Evolutionary conservation across 1,140 invertebrate genomes (phyloP), one percentile per base, ranked within the genome.

Genomic region (Papilio dardanus): DNA sequence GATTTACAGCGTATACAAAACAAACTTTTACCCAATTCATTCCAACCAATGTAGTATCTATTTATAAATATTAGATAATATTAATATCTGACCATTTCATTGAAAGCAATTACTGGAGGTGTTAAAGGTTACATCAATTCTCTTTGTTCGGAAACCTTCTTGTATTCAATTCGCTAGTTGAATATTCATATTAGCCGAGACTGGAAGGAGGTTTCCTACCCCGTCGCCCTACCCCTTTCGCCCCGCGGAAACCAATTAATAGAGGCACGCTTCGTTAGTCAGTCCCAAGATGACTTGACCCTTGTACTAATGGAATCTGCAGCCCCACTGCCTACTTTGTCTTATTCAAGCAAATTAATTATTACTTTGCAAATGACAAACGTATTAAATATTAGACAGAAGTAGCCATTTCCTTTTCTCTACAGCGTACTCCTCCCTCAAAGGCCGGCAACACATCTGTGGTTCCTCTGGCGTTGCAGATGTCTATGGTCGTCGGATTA

Each of bases 111-210:
- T 79, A 83, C 80, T 84, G 85, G 88, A 82, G 81, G 73, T 84
- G 83, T 90, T 89, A 88, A 79, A 73, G 77, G 77, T 85, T 76
- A 83, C 84, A 84, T 87, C 81, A 86, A 90, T 89, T 90, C 88
- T 86, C 88, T 90, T 90, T 90, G 88, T 89, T 86, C 77, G 42
- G 75, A 35, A 71, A 19, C 30, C 75, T 79, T 76, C 78, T 84
- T 83, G 80, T 83, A 79, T 85, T 84, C 82, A 82, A 83, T 83
- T 84, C 81, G 74, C 77, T 88, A 86, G 84, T 89, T 90, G 87
- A 90, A 89, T 89, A 90, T 90, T 90, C 87, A 88, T 87, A 88
- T 87, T 85, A 86, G 79, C 66, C 42, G 71, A 75, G 76, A 80
- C 79, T 86, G 77, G 58, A 80, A 89, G 82, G 84, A 78, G 84